Evolutionary conservation across 2,797 vertebrate species (phyloP).

Genomic region (Lophotriccus pileatus): DNA sequence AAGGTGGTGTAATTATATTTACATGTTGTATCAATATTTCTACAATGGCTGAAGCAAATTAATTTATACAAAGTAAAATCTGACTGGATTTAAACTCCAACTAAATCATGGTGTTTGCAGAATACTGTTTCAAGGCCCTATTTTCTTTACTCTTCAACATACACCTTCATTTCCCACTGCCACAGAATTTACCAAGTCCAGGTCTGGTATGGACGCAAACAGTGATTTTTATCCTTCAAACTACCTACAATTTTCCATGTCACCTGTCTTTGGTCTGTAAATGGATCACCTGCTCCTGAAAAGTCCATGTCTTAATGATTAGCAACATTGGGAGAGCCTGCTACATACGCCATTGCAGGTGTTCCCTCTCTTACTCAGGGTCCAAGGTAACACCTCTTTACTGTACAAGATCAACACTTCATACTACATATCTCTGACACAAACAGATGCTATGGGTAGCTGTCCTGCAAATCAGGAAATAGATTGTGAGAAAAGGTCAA

Average conservation of each 20-base stretch:
- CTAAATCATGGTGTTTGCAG: neutral
- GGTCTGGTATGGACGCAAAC: neutral
- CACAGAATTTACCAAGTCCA: neutral
- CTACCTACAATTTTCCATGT: neutral
- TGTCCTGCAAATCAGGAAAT: neutral
- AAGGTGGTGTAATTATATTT: neutral
- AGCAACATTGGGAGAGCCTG: neutral
- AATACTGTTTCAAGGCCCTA: neutral
- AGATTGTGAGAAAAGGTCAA: neutral
- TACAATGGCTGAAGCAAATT: neutral
- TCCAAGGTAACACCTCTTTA: neutral
- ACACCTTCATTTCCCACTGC: neutral
- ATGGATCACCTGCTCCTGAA: neutral
- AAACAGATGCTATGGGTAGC: neutral
- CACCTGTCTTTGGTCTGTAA: neutral
- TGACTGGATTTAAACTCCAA: neutral
- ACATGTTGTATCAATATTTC: neutral
- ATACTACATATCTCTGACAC: neutral
- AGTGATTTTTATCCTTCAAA: neutral
- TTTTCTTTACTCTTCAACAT: neutral
- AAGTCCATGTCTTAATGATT: neutral
- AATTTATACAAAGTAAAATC: neutral
- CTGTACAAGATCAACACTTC: neutral
- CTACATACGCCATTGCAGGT: neutral
- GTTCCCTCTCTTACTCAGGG: neutral